Evolutionary conservation across 2,888 invertebrate species (phyloP), one percentile per base, ranked within the genome.

Genomic region (Thera britannica): DNA sequence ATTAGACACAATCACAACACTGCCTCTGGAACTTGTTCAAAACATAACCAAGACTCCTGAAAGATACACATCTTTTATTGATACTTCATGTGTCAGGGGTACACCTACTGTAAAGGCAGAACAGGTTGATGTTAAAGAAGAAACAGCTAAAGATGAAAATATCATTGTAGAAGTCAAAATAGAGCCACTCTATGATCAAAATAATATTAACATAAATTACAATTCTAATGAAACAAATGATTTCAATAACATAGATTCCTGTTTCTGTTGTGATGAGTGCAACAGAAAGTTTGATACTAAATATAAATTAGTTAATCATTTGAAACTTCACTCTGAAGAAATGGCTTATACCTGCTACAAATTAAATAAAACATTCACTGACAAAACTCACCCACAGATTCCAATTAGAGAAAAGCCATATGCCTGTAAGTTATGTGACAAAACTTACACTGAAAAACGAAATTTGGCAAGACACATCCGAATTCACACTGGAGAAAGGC

Each of bases 211-310:
- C 2, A 49, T 12, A 12, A 12, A 3, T 7, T 6, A 12, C 12
- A 9, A 52, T 52, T 34, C 34, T 9, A 52, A 52, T 34, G 35
- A 34, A 52, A 49, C 12, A 12, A 23, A 12, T 52, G 48, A 48
- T 48, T n/a, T n/a, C 2, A 48, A 48, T n/a, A 48, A 48, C 48
- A n/a, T n/a, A 48, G n/a, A 48, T 48, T n/a, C 48, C 4, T 48
- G 48, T 48, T 48, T n/a, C 4, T 48, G n/a, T 51, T 51, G 7
- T 51, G 51, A 48, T 48, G 48, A n/a, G 48, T 48, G 48, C 48
- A 48, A 51, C 23, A 23, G 23, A 12, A 5, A 6, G 5, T 9
- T 34, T 9, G 35, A 52, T 23, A 49, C 4, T 52, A 52, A 35
- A 52, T 35, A 52, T 52, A 7, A 8, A 7, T 34, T 34, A 8